Evolutionary conservation across 30 jellyfish, hydroid and myxozoan genomes (phyloP), one percentile per base, ranked within the genome.

Genomic region (Aurelia coerulea): DNA sequence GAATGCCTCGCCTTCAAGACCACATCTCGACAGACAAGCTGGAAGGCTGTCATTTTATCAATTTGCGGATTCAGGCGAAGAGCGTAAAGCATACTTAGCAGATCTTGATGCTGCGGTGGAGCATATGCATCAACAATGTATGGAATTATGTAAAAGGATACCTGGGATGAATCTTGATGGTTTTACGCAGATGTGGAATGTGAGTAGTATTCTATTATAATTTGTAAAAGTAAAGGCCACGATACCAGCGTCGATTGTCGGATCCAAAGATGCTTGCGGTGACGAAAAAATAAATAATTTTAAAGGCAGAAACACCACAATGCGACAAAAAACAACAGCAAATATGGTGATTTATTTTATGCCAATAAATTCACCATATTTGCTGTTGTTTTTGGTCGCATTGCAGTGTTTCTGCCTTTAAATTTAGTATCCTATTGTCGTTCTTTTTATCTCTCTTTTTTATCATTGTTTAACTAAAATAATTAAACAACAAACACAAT

Each of bases 161-260:
- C 90, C 91, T 9, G 85, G 88, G n/a, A 72, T 65, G 85, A 52
- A 74, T 19, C 51, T 84, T 7, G 99, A 95, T 81, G 99, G 99
- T 15, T 95, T 95, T 73, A 59, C 91, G 7, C 78, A 76, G 35
- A 85, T 95, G 69, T 95, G 99, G 99, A 83, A 90, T 29, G 99
- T 95, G 42, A 95, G 99, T 95, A 2, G 29, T 7, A 34, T n/a
- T 62, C n/a, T 46, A 23, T 23, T 23, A 23, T 23, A 23, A 33
- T 70, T 33, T 72, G 17, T 23, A 23, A 23, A 23, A 23, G 29
- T 23, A 23, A 23, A 23, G 29, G 29, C 29, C 29, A 23, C 29
- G 29, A 23, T 23, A 23, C 29, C 29, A 23, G 29, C 29, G 29
- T 23, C 29, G 29, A 23, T 23, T 23, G 29, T 23, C 29, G 29